phyloP scores from a whole-genome alignment of 2,113 vertebrate species.

The Chroicocephalus ridibundus region DNA sequence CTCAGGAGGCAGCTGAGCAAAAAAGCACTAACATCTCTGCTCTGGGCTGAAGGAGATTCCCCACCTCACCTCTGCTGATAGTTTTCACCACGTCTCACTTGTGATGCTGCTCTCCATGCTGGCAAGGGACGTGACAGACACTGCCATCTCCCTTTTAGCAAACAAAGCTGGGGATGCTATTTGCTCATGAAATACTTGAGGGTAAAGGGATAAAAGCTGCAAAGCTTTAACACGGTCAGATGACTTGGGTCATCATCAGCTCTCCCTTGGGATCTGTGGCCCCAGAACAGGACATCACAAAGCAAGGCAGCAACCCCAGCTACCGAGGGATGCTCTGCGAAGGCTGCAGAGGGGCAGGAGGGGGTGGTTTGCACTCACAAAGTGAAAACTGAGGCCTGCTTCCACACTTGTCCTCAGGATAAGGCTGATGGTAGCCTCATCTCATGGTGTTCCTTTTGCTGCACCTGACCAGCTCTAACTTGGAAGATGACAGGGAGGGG shows the following conservation, averaged over 20 bases:
- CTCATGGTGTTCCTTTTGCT: not conserved
- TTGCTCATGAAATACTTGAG: not conserved
- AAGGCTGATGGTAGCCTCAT: not conserved
- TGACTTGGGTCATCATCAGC: not conserved
- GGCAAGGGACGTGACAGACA: not conserved
- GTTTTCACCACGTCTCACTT: not conserved
- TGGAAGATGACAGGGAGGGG: too few relatives aligned
- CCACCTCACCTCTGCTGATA: not conserved
- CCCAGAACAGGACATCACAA: not conserved
- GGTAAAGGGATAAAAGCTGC: not conserved
- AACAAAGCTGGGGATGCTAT: not conserved
- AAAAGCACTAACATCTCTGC: not conserved
- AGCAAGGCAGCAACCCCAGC: not conserved
- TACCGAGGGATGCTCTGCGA: not conserved
- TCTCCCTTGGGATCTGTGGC: not conserved
- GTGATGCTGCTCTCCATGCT: not conserved
- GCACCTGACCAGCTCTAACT: not conserved
- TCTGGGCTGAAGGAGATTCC: not conserved
- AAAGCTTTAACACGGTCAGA: not conserved
- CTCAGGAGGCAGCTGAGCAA: not conserved
- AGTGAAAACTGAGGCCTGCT: not conserved
- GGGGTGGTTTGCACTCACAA: not conserved
- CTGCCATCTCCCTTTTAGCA: not conserved
- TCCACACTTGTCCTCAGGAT: not conserved
- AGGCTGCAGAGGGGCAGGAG: not conserved